These are phyloP conservation scores for Zele albiditarsus DNA, from an alignment of 2,888 invertebrate species.

Conservation along the genomic window DNA sequence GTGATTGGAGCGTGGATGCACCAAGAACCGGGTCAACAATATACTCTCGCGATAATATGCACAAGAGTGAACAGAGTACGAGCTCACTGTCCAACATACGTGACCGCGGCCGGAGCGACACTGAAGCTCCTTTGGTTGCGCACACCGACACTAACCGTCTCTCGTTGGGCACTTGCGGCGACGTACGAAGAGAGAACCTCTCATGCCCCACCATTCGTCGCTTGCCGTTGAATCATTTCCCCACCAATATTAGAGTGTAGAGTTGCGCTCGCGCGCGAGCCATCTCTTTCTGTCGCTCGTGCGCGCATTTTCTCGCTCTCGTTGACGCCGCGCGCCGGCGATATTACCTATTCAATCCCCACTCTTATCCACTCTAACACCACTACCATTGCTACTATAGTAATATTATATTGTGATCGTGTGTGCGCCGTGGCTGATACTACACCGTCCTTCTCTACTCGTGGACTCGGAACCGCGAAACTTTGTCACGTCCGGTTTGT, in stretches of 20 bases:
- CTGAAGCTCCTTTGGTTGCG: conserved; percentile 63
- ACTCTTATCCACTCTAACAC: conserved; percentile 37
- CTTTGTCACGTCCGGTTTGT: conserved; percentile 43
- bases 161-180: conserved; percentile 52
- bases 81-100: conserved; percentile 55
- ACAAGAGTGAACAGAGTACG: conserved; percentile 29
- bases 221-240: conserved; percentile 33
- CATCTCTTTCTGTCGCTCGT: conserved; percentile 33
- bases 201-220: conserved; percentile 46
- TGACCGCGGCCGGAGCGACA: conserved; percentile 68
- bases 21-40: conserved; percentile 39
- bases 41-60: conserved; percentile 2
- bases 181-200: conserved; percentile 9
- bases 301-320: conserved; percentile 38
- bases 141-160: conserved; percentile 64
- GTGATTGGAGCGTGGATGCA: conserved; percentile 1
- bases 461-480: conserved; percentile 38
- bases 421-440: conserved; percentile 29
- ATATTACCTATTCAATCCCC: conserved; percentile 27
- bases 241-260: conserved; percentile 30
- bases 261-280: conserved; percentile 24
- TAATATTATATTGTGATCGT: background rate
- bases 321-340: conserved; percentile 43
- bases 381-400: conserved; percentile 41
- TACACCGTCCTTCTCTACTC: conserved; percentile 31